Evolutionary conservation across 2,113 vertebrate species (phyloP), one percentile per base, ranked within the genome.

Genomic region (Poeciliopsis prolifica): DNA sequence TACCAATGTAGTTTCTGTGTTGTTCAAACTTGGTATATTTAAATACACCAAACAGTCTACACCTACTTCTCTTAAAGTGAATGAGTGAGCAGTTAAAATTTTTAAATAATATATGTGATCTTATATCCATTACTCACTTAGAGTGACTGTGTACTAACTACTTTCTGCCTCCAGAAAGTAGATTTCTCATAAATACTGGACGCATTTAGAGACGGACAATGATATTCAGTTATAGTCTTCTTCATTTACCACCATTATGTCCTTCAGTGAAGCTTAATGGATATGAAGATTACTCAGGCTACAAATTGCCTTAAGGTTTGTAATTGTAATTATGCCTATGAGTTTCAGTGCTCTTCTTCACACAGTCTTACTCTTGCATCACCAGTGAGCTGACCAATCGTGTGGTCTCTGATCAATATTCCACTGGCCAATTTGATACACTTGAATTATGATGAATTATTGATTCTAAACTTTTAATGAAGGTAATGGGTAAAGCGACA

Each of bases 401-500:
- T 68, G 44, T 61, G 61, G 26, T 33, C 64, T 28, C 26, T 76
- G n/a, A 79, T 89, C 87, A 81, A 86, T 86, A 76, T 61, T 60
- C 28, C 61, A 68, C 60, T 33, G 48, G 42, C 30, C 70, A 79
- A 63, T 84, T 86, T 84, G 22, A 77, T 44, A 44, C 81, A 84
- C 64, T 61, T 60, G 54, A 35, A 35, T 48, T 48, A 74, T 30
- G 79, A 80, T 79, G 1, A 74, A 75, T 84, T 76, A 85, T 87
- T 74, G 70, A 86, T 86, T 76, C 70, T 84, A 61, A 78, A 73
- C 65, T 66, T 87, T 65, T 51, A 83, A 69, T 77, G 63, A 29
- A 42, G 8, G 67, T 70, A 75, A 90, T 75, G 17, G 48, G 48
- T 22, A 31, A 79, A 80, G 58, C 48, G n/a, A 6, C 67, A 12